Evolutionary conservation across 2,888 invertebrate species (phyloP).

Genomic region (Lasius fuliginosus): DNA sequence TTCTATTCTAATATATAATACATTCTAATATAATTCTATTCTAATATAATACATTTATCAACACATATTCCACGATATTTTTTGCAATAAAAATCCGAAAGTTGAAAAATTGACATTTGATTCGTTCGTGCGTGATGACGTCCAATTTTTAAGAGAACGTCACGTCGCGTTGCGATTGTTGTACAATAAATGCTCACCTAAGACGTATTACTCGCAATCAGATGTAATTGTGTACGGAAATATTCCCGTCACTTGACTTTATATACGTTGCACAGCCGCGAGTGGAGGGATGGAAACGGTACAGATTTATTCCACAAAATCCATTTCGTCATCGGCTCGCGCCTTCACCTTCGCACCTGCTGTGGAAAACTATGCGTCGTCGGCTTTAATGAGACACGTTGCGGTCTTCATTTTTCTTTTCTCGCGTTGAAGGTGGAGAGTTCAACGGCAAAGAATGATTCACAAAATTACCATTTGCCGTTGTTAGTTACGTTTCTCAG

Average conservation of each 20-base stretch:
- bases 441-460: not conserved
- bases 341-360: slow-evolving; percentile 74
- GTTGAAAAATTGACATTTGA: not conserved
- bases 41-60: no score
- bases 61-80: not conserved
- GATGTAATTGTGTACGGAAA: slow-evolving; percentile 52
- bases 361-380: slow-evolving; percentile 42
- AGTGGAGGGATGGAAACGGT: slow-evolving; percentile 63
- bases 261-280: slow-evolving; percentile 76
- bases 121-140: not conserved
- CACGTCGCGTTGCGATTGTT: not conserved
- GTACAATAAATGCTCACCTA: slow-evolving; percentile 74
- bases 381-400: slow-evolving; percentile 39
- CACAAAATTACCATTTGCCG: not conserved
- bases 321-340: slow-evolving; percentile 39
- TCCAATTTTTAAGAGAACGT: not conserved
- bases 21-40: no score
- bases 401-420: slow-evolving; percentile 13
- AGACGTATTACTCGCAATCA: slow-evolving; percentile 58
- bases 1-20: not conserved
- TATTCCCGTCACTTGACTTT: slow-evolving; percentile 72
- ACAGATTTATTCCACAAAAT: slow-evolving; percentile 55
- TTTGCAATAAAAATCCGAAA: not conserved
- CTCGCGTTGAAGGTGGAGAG: not conserved
- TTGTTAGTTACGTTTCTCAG: not conserved